Conservation (phyloP, 2,113 vertebrate genomes). For the Periophthalmus modestus region DNA sequence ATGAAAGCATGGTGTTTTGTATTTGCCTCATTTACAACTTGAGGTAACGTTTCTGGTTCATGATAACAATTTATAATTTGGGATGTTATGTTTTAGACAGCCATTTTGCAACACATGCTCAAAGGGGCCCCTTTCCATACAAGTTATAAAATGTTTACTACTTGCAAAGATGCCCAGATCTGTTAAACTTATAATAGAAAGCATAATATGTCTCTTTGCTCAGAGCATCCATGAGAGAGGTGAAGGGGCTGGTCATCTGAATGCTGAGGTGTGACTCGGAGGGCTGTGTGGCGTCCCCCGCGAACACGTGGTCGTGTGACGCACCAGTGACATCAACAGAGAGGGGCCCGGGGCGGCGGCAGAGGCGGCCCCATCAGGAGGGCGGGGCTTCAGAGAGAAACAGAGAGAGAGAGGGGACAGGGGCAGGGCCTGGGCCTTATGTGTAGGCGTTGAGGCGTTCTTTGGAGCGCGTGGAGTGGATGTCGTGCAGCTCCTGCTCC, state of each 20-base stretch:
- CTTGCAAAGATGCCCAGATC: background rate
- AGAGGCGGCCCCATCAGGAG: conserved; percentile 58
- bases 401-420: conserved; percentile 51
- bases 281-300: conserved; percentile 54
- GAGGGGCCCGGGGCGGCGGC: conserved; percentile 55
- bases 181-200: background rate
- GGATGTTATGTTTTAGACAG: no score
- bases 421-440: conserved; percentile 80
- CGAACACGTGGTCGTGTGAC: conserved; percentile 72
- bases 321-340: conserved; percentile 76
- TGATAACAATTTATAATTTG: no score
- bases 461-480: conserved; percentile 99
- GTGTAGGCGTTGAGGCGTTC: conserved; percentile 99
- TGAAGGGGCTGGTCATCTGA: conserved; percentile 74
- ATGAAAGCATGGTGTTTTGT: background rate
- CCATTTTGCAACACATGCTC: background rate
- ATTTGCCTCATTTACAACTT: no score
- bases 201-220: conserved; percentile 9
- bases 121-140: background rate
- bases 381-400: conserved; percentile 63
- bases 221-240: conserved; percentile 75
- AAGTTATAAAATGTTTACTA: background rate
- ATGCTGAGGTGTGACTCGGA: conserved; percentile 67
- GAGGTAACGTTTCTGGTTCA: no score
- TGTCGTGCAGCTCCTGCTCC: conserved; percentile 98